Base-by-base conservation (phyloP, 2,797 vertebrate genomes). In the Xerus rutilus region DNA sequence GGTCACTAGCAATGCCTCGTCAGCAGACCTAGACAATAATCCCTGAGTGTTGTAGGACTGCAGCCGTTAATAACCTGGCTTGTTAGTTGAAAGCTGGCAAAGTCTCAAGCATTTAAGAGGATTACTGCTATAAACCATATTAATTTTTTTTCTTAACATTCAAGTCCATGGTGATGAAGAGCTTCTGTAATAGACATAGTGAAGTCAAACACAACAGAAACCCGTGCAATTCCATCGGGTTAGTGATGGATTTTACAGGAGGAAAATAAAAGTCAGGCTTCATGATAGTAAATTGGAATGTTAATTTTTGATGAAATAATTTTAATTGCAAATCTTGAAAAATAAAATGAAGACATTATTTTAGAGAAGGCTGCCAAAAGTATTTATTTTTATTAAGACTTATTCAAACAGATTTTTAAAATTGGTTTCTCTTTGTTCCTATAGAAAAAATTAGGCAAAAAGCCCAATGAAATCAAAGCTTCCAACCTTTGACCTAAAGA, bases 71-170 rank as follows among this genome's bases (percentile, higher is more conserved):
- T 98, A 98, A 98, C 97, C 93, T 92, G 97, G 97, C 97, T 98
- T 98, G 98, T 98, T 98, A 98, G 98, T 97, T 98, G 98, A 98
- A 98, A 98, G 97, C 98, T 98, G 98, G 97, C 97, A 98, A 97
- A 98, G 97, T 97, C 95, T 98, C 1, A 92, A 97, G 96, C 98
- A 98, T 98, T 98, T 98, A 98, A 98, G 98, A 98, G 98, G 98
- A 98, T 98, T 98, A 98, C 97, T 98, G 96, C 96, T 97, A 98
- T 98, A 98, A 98, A 98, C 95, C 93, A 97, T 97, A 97, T 97
- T 98, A 97, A 97, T 97, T 97, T 97, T 97, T 84, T 98, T 95
- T 93, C 97, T 95, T 97, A 97, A 96, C 77, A 96, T 98, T 97
- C 96, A 96, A 97, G 95, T 78, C 72, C 73, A 91, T 96, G 94